Evolutionary conservation across 2,113 vertebrate genomes (phyloP), one percentile per base, ranked within the genome.

Genomic region (Lepus europaeus): DNA sequence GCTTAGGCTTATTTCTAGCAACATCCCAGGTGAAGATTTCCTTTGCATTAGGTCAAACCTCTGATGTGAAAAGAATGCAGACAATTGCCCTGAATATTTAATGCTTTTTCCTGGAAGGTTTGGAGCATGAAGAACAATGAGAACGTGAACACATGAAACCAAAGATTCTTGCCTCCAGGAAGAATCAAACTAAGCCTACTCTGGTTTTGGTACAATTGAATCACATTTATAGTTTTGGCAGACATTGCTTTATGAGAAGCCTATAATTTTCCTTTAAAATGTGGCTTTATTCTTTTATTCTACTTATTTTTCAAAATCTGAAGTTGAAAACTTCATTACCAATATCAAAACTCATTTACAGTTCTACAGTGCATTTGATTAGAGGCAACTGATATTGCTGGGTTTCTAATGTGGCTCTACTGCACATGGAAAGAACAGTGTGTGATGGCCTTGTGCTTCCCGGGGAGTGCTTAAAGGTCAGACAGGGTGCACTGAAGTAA

Each of bases 1-100:
- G 98, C 98, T 98, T 82, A 98, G 99, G 97, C 98, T 95, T 99
- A 99, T 97, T 99, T 99, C 98, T 99, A 99, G 98, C 98, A 98
- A 95, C 98, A 99, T 97, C 98, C 98, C 97, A 99, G 98, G 98
- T 98, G 98, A 99, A 95, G 92, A 14, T 39, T 97, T 96, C 95
- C 92, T 98, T 96, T 96, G 97, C 87, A 97, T 72, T 85, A 94
- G 96, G 86, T 91, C 84, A 97, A 98, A 97, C 95, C 94, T 96
- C 96, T 97, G 97, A 93, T 97, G 98, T 97, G 98, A 96, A 97
- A 98, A 98, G 97, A 98, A 98, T 98, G 98, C 98, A 98, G 98
- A 98, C 98, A 98, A 97, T 98, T 98, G 98, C 98, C 97, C 98
- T 96, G 97, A 98, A 98, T 98, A 98, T 98, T 99, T 98, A 98